Conservation (phyloP, 2,888 invertebrate species). For the Scaptomyza cyrtandrae region DNA sequence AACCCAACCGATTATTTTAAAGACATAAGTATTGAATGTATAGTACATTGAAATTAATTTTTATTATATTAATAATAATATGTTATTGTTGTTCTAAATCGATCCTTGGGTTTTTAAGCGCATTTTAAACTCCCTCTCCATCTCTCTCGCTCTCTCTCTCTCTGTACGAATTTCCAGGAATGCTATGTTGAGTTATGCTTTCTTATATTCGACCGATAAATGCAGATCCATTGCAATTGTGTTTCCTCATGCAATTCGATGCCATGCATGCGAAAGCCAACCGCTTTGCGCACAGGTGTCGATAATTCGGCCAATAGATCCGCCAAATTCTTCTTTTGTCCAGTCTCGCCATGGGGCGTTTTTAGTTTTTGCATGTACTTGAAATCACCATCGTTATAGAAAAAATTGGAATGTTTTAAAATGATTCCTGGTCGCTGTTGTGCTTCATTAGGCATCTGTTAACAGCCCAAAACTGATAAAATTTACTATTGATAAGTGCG, state of each 20-base stretch:
- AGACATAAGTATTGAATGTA: constrained; percentile 32
- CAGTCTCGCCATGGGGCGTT: constrained; percentile 80
- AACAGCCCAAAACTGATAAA: constrained; percentile 99
- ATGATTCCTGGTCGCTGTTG: constrained; percentile 90
- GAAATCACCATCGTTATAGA: constrained; percentile 88
- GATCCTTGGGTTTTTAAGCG: constrained; percentile 28
- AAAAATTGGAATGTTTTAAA: constrained; percentile 95
- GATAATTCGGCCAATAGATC: constrained; percentile 84
- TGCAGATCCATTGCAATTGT: constrained; percentile 97
- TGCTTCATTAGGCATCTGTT: constrained; percentile 98
- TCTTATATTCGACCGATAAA: constrained; percentile 87
- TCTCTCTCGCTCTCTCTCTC: too few relatives aligned
- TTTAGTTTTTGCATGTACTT: constrained; percentile 83
- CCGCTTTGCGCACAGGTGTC: constrained; percentile 85
- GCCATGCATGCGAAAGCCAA: constrained; percentile 93
- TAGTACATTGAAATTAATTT: constrained; percentile 50
- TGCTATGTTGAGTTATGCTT: constrained; percentile 44
- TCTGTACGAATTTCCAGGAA: background rate
- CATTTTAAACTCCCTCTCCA: background rate
- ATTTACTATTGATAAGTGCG: constrained; percentile 97
- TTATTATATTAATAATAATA: constrained; percentile 13
- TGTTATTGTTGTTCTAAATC: constrained; percentile 22
- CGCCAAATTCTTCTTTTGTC: constrained; percentile 83
- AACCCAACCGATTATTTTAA: too few relatives aligned
- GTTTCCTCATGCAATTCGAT: constrained; percentile 94